phyloP scores from a whole-genome alignment of 2,888 invertebrate genomes.

The Cenopis cana region DNA sequence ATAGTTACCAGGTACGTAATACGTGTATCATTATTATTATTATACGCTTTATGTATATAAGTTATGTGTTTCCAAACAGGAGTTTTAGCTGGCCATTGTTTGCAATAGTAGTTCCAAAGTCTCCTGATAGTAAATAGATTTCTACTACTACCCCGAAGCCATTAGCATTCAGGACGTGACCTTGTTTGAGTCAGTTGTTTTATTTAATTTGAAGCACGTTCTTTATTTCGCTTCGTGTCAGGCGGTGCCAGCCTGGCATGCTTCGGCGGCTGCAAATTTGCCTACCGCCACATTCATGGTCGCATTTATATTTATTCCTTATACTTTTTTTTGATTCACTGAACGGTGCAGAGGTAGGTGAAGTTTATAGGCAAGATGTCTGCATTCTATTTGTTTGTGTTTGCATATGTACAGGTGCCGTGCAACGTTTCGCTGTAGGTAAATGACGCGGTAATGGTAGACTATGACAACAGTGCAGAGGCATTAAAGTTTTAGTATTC shows the following conservation, averaged over 20 bases:
- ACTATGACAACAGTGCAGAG: too few relatives aligned
- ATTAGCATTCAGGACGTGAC: conserved; percentile 26
- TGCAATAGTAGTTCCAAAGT: conserved; percentile 1
- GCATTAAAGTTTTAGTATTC: too few relatives aligned
- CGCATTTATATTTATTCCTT: conserved; percentile 5
- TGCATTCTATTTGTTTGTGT: too few relatives aligned
- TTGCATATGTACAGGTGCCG: too few relatives aligned
- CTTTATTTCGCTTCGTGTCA: conserved; percentile 37
- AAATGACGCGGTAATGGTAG: too few relatives aligned
- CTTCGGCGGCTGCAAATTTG: conserved; percentile 21
- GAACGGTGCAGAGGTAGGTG: neutral
- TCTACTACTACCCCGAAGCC: conserved; percentile 4
- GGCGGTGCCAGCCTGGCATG: conserved; percentile 17
- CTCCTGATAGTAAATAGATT: conserved; percentile 8
- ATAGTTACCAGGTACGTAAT: too few relatives aligned
- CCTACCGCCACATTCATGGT: conserved; percentile 13
- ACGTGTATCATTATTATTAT: too few relatives aligned
- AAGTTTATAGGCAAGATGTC: neutral
- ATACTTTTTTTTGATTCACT: neutral
- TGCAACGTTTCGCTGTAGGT: too few relatives aligned
- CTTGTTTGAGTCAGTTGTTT: conserved; percentile 39
- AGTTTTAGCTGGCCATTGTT: neutral
- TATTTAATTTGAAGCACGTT: conserved; percentile 38
- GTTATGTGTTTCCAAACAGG: too few relatives aligned
- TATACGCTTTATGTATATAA: too few relatives aligned